phyloP scores from a whole-genome alignment of 2,113 vertebrate genomes.

The Todiramphus saurophagus region DNA sequence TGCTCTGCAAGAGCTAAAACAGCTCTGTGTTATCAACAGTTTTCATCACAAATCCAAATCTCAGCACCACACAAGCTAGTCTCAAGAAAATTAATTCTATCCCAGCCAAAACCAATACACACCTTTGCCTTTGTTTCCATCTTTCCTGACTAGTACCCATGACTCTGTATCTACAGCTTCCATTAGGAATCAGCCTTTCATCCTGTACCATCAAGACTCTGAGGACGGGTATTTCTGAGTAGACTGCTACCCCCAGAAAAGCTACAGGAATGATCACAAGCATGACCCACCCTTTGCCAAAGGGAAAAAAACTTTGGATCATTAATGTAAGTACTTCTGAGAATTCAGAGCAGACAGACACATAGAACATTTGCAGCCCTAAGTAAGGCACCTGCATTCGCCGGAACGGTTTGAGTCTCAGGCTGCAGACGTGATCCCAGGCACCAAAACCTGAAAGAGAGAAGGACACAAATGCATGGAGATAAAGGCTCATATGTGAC shows the following conservation, averaged over 20 bases:
- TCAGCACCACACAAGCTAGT: neutral
- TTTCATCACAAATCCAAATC: neutral
- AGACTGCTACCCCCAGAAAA: neutral
- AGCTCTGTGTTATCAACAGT: neutral
- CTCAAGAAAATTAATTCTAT: neutral
- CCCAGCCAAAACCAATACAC: neutral
- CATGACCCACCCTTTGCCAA: neutral
- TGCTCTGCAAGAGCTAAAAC: neutral
- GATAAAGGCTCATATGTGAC: neutral
- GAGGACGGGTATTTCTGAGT: neutral
- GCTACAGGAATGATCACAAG: neutral
- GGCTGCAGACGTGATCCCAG: constrained; percentile 89
- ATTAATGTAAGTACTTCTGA: neutral
- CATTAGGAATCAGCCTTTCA: neutral
- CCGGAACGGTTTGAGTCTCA: constrained; percentile 89
- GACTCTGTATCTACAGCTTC: neutral
- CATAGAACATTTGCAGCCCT: neutral
- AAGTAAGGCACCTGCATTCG: constrained; percentile 88
- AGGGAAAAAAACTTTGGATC: neutral
- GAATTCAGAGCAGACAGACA: neutral
- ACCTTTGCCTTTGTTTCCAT: neutral
- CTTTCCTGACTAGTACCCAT: neutral
- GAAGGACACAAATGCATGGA: neutral
- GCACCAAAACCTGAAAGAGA: constrained; percentile 86
- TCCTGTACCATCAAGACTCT: neutral